Conservation (phyloP, 2,113 vertebrate genomes). For the Ammodramus savannarum region DNA sequence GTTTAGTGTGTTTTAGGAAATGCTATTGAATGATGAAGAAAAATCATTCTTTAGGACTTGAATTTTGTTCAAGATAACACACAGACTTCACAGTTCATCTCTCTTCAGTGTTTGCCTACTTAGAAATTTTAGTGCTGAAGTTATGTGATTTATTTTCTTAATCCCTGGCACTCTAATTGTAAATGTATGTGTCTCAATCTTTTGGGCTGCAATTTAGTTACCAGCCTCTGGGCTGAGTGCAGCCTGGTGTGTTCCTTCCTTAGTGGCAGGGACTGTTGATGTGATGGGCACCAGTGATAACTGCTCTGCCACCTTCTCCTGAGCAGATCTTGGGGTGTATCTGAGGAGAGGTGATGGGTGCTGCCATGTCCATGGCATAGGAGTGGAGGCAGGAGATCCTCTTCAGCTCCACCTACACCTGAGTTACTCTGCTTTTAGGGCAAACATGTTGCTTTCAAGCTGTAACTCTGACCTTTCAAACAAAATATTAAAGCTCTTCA, state of each 20-base stretch:
- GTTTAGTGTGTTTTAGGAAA: neutral
- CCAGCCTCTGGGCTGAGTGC: neutral
- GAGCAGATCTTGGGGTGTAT: neutral
- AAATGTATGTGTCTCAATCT: neutral
- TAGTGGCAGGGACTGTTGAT: neutral
- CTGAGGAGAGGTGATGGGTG: neutral
- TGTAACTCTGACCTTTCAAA: neutral
- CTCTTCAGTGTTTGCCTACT: neutral
- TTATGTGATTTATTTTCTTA: neutral
- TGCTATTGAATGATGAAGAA: neutral
- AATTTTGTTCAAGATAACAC: neutral
- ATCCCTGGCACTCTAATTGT: neutral
- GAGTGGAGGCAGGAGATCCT: neutral
- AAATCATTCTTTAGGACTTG: neutral
- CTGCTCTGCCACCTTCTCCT: neutral
- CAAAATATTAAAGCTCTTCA: neutral
- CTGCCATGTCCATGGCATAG: rapidly evolving
- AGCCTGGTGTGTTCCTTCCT: neutral
- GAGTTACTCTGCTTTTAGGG: neutral
- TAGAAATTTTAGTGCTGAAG: neutral
- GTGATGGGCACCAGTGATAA: neutral
- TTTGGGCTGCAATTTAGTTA: neutral
- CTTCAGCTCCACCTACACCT: neutral
- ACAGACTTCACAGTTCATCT: neutral
- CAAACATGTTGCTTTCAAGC: neutral